phyloP scores from a whole-genome alignment of 23 tunicate species.

The Aplidium turbinatum region DNA sequence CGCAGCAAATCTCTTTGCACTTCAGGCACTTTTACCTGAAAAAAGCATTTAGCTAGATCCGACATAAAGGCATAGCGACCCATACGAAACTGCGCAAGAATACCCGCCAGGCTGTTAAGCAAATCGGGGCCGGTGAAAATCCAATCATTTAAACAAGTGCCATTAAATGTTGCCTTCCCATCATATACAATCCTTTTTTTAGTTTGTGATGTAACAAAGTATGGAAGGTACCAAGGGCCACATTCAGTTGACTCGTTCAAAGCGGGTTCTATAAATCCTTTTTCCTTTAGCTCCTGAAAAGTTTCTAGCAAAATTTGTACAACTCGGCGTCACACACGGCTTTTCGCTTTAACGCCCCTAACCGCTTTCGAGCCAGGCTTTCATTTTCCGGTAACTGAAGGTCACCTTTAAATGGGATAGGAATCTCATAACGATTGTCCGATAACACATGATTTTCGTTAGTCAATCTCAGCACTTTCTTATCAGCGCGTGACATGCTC shows the following conservation, averaged over 20 bases:
- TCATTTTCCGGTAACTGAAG: neutral
- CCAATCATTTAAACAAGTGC: conserved; percentile 6
- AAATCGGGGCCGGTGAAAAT: conserved; percentile 4
- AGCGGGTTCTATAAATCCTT: neutral
- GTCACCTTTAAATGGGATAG: too few relatives aligned
- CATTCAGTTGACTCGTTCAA: neutral
- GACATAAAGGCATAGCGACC: conserved; percentile 19
- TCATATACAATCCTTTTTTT: conserved; percentile 8
- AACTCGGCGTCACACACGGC: neutral
- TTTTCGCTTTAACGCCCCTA: neutral
- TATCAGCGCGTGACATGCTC: too few relatives aligned
- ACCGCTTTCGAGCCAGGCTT: neutral
- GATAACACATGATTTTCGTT: too few relatives aligned
- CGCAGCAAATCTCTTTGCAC: conserved; percentile 6
- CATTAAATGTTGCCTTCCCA: conserved; percentile 15
- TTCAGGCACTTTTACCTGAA: conserved; percentile 9
- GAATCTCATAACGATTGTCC: too few relatives aligned
- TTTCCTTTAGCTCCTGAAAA: neutral
- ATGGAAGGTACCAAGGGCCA: conserved; percentile 17
- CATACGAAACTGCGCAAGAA: neutral
- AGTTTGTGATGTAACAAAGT: neutral
- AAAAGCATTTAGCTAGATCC: conserved; percentile 20
- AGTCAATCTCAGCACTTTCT: too few relatives aligned
- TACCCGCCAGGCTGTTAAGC: conserved; percentile 6
- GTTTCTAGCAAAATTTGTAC: neutral